Conservation (phyloP, 2,113 vertebrate genomes). For the Tiliqua scincoides region DNA sequence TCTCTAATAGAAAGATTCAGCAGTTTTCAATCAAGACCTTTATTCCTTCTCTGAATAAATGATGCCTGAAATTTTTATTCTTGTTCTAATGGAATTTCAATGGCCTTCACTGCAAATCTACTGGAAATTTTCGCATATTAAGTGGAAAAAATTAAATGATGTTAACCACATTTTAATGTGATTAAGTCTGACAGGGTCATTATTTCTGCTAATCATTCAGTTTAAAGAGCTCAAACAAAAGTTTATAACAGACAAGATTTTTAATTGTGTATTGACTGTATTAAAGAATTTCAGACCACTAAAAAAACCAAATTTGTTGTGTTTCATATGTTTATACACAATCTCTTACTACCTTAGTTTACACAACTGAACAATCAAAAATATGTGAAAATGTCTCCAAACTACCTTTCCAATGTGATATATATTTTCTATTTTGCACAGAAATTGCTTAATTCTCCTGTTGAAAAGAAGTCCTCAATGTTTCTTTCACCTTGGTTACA, state of each 20-base stretch:
- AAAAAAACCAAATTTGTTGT: constrained; percentile 63
- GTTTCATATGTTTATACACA: constrained; percentile 6
- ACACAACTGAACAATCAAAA: constrained; percentile 58
- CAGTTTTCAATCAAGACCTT: constrained; percentile 93
- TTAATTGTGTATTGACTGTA: constrained; percentile 71
- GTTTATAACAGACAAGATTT: constrained; percentile 81
- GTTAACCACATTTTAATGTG: constrained; percentile 99
- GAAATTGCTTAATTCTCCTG: not conserved
- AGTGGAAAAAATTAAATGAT: constrained; percentile 99
- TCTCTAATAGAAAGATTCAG: constrained; percentile 95
- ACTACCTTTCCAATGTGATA: constrained; percentile 27
- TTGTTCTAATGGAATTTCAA: constrained; percentile 99
- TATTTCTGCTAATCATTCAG: constrained; percentile 99
- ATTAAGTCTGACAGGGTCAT: constrained; percentile 99
- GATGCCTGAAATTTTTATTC: constrained; percentile 99
- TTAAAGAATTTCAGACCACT: constrained; percentile 62
- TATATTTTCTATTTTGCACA: constrained; percentile 15
- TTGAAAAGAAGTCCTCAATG: not conserved
- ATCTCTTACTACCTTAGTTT: not conserved
- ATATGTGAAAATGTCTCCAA: constrained; percentile 36
- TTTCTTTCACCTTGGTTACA: not conserved
- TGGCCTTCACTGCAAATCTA: constrained; percentile 99
- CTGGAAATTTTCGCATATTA: constrained; percentile 99
- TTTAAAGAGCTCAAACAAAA: constrained; percentile 94
- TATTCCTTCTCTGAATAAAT: constrained; percentile 98